phyloP scores from a whole-genome alignment of 2,113 vertebrate species.

The Chaenogobius annularis region DNA sequence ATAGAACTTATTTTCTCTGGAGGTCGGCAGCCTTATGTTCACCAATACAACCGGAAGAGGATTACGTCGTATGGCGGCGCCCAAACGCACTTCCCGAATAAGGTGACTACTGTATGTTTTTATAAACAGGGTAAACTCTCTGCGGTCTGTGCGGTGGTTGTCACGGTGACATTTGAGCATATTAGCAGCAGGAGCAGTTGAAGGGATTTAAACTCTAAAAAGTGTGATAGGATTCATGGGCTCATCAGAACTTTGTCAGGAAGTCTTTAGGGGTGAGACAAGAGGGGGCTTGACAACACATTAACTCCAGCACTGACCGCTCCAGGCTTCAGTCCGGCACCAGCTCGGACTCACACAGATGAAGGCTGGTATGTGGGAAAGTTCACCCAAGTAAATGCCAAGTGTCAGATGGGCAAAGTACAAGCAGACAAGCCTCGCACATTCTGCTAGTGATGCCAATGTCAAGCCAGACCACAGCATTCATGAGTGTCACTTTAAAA shows the following conservation, averaged over 20 bases:
- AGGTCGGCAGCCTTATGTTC: no score
- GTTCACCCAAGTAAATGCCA: background rate
- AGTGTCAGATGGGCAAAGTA: background rate
- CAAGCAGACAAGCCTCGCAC: no score
- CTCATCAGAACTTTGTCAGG: conserved; percentile 3
- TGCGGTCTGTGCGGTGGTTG: background rate
- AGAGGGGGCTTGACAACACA: no score
- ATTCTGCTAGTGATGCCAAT: no score
- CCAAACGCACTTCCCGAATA: no score
- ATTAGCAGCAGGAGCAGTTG: conserved; percentile 19
- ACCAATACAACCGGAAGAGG: no score
- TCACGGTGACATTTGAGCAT: conserved; percentile 53
- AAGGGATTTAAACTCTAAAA: background rate
- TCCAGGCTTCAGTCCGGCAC: background rate
- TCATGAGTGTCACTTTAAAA: no score
- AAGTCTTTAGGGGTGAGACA: background rate
- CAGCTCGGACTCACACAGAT: background rate
- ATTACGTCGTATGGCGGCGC: no score
- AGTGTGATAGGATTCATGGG: background rate
- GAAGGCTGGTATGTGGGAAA: background rate
- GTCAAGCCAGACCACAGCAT: no score
- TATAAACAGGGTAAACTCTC: no score
- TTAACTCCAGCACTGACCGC: background rate
- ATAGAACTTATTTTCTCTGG: no score
- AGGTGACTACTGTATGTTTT: no score